Conservation (phyloP, 2,888 invertebrate species). For the Sepioteuthis lessoniana region DNA sequence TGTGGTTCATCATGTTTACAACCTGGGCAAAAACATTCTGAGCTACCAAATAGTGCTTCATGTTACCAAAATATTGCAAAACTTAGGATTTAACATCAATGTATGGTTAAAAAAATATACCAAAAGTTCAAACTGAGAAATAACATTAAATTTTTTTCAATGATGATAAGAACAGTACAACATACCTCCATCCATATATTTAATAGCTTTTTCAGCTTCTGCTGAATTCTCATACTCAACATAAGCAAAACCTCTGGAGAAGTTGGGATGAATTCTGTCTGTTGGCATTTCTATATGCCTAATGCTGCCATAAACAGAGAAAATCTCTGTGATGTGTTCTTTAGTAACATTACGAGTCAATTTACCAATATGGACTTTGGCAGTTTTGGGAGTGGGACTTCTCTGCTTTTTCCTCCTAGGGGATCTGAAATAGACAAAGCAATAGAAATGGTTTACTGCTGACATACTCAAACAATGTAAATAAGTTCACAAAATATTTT, state of each 20-base stretch:
- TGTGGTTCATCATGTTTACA: no score
- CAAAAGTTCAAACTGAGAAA: background rate
- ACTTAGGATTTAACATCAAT: no score
- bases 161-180: background rate
- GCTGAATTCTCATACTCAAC: constrained; percentile 94
- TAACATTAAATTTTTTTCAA: no score
- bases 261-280: constrained; percentile 89
- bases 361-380: constrained; percentile 93
- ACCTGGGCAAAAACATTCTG: no score
- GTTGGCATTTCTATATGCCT: constrained; percentile 91
- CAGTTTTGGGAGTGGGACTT: constrained; percentile 88
- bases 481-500: no score
- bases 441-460: background rate
- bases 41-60: no score
- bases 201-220: constrained; percentile 98
- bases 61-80: no score
- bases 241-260: constrained; percentile 94
- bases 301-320: constrained; percentile 79
- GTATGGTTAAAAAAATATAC: background rate
- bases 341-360: constrained; percentile 93
- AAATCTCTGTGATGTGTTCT: constrained; percentile 75
- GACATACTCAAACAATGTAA: no score
- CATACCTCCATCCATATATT: constrained; percentile 97
- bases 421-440: constrained; percentile 58
- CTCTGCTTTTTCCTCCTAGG: constrained; percentile 81